Conservation (phyloP, 2,113 vertebrate species). For the Onychostruthus taczanowskii region DNA sequence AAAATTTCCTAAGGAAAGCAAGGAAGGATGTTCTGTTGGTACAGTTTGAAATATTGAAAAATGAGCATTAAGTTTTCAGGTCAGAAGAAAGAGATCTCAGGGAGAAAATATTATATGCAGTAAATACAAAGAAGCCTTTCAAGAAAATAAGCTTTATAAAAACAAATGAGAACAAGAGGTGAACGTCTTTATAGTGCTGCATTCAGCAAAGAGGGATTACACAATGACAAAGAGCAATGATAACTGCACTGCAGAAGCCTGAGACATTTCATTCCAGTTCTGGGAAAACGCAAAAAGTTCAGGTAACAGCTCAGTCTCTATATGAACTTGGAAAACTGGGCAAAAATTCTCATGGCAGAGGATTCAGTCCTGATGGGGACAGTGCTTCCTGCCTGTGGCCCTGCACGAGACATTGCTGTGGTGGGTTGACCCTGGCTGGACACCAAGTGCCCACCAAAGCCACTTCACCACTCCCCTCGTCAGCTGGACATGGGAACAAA, state of each 20-base stretch:
- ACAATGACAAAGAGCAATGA: neutral
- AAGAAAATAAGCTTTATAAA: constrained; percentile 17
- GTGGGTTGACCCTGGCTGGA: neutral
- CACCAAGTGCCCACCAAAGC: neutral
- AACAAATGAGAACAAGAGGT: neutral
- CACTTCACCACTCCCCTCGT: fast-evolving
- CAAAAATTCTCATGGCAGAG: neutral
- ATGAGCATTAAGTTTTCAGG: neutral
- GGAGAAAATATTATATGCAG: neutral
- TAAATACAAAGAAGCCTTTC: neutral
- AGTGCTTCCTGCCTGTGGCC: neutral
- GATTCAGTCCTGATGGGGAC: neutral
- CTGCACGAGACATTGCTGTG: neutral
- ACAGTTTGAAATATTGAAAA: constrained; percentile 11
- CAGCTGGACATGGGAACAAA: neutral
- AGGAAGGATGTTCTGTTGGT: neutral
- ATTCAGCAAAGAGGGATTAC: neutral
- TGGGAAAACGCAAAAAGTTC: neutral
- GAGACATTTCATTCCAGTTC: neutral
- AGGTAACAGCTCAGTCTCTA: neutral
- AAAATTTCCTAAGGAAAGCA: neutral
- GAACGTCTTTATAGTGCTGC: neutral
- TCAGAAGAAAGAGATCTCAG: constrained; percentile 4
- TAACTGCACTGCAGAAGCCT: neutral
- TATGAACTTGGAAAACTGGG: neutral